phyloP scores from a whole-genome alignment of 2,888 invertebrate genomes.

The Pocota personata region DNA sequence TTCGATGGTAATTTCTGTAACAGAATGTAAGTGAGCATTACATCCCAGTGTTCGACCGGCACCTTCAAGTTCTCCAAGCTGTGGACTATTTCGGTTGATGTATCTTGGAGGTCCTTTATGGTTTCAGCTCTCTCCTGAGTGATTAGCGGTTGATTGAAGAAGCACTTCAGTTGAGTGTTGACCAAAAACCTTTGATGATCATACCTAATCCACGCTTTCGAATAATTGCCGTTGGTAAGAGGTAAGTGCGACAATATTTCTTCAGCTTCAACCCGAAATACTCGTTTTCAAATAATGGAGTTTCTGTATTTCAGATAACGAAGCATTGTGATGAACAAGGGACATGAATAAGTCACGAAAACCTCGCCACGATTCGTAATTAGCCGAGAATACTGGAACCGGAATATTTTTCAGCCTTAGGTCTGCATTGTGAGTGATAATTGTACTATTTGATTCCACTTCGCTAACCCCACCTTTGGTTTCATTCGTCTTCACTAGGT shows the following conservation, averaged over 20 bases:
- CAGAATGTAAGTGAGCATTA: neutral
- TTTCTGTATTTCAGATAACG: constrained; percentile 8
- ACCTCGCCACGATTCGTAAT: neutral
- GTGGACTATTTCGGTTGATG: neutral
- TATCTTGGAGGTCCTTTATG: neutral
- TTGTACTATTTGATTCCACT: no score
- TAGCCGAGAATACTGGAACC: neutral
- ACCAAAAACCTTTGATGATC: constrained; percentile 13
- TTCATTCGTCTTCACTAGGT: neutral
- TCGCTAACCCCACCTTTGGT: neutral
- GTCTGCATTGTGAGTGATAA: neutral
- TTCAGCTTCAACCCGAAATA: constrained; percentile 3
- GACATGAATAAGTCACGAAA: constrained; percentile 15
- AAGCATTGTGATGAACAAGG: neutral
- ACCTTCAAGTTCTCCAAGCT: neutral
- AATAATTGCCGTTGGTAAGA: no score
- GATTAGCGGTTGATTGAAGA: neutral
- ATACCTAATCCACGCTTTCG: no score
- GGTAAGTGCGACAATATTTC: constrained; percentile 7
- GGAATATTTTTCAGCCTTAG: neutral
- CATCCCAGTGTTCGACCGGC: neutral
- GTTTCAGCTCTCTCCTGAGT: no score
- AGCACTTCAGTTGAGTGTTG: constrained; percentile 3
- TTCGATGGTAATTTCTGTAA: neutral
- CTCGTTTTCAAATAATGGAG: constrained; percentile 13